phyloP scores from a whole-genome alignment of 2,113 vertebrate genomes.

The Murina feae region DNA sequence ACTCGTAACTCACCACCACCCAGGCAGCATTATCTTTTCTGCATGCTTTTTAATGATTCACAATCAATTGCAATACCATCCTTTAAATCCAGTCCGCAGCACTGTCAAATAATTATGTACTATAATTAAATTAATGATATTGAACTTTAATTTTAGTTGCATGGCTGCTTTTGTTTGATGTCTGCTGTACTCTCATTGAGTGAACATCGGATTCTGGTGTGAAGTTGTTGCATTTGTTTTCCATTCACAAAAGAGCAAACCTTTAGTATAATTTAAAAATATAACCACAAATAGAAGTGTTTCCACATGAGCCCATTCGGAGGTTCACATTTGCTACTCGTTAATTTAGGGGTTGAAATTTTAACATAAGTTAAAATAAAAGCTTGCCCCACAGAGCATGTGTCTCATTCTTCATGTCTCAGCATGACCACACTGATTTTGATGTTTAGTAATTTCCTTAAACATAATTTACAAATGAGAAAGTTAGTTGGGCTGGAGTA shows the following conservation, averaged over 20 bases:
- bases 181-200: neutral
- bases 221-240: conserved; percentile 36
- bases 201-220: neutral
- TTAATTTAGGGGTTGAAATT: conserved; percentile 60
- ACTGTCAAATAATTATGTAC: conserved; percentile 51
- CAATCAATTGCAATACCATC: conserved; percentile 60
- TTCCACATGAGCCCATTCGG: neutral
- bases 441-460: conserved; percentile 9
- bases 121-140: conserved; percentile 67
- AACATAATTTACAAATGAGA: neutral
- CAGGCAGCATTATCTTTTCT: conserved; percentile 36
- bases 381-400: neutral
- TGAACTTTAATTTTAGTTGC: conserved; percentile 61
- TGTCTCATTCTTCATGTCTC: conserved; percentile 29
- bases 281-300: neutral
- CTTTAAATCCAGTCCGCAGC: conserved; percentile 53
- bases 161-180: conserved; percentile 1
- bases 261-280: neutral
- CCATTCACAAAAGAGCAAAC: neutral
- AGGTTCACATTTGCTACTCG: conserved; percentile 46
- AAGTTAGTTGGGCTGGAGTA: neutral
- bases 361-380: conserved; percentile 63
- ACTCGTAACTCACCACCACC: neutral
- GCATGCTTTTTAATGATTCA: conserved; percentile 51
- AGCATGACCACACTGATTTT: neutral